A percentile compares a stretch with the other conserved stretches of the same genome.
Conservation (phyloP, 1,140 invertebrate genomes). For the Drosophila busckii region DNA sequence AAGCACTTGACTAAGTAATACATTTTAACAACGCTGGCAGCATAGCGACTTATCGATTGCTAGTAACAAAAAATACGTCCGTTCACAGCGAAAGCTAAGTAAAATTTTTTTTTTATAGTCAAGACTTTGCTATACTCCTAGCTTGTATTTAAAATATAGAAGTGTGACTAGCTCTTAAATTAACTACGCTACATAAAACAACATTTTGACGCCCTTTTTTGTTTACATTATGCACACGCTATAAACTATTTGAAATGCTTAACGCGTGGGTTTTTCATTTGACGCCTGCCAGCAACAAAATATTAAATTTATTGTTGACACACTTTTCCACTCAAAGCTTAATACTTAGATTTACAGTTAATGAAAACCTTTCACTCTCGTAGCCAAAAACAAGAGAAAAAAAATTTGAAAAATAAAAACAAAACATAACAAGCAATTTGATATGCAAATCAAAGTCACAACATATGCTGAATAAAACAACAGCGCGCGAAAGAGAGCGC, state of each 20-base stretch:
- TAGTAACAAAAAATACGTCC: too few relatives aligned
- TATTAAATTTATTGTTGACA: slow-evolving; percentile 31
- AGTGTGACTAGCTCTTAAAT: too few relatives aligned
- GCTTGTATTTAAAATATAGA: too few relatives aligned
- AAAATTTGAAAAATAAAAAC: slow-evolving; percentile 18
- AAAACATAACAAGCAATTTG: slow-evolving; percentile 60
- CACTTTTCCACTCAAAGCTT: slow-evolving; percentile 48
- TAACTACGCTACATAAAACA: too few relatives aligned
- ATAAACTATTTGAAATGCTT: too few relatives aligned
- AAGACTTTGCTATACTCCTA: too few relatives aligned
- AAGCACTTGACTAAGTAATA: slow-evolving; percentile 28
- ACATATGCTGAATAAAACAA: slow-evolving; percentile 57
- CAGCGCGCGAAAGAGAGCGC: slow-evolving; percentile 18
- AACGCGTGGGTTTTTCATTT: slow-evolving; percentile 14
- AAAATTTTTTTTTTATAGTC: too few relatives aligned
- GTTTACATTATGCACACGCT: too few relatives aligned
- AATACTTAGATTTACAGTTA: slow-evolving; percentile 37
- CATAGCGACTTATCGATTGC: slow-evolving; percentile 2
- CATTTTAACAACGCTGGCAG: too few relatives aligned
- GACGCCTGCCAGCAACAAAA: slow-evolving; percentile 14
- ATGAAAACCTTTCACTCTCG: slow-evolving; percentile 27
- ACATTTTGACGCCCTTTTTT: too few relatives aligned
- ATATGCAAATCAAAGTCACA: slow-evolving; percentile 67
- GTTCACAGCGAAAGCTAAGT: too few relatives aligned
- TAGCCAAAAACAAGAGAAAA: slow-evolving; percentile 4